Evolutionary conservation across 2,113 vertebrate species (phyloP).

Genomic region (Trogon surrucura): DNA sequence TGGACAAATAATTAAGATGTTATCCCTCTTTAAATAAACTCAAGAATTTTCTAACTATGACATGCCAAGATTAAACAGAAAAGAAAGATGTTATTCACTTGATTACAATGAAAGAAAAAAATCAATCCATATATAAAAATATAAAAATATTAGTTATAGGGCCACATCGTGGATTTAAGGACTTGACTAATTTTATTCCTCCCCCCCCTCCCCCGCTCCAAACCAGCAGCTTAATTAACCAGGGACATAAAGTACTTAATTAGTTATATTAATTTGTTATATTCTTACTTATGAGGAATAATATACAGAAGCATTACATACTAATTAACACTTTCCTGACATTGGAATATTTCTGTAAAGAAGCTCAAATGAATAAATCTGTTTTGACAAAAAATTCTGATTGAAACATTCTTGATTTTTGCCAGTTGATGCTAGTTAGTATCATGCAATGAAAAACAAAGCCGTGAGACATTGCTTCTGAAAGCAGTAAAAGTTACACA

Average conservation of each 20-base stretch:
- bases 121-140: neutral
- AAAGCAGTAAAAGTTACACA: neutral
- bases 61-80: neutral
- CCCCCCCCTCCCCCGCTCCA: neutral
- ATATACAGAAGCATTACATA: neutral
- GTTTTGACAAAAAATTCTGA: neutral
- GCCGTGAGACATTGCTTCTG: neutral
- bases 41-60: neutral
- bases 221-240: neutral
- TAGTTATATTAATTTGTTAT: neutral
- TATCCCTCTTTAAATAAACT: neutral
- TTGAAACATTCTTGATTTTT: neutral
- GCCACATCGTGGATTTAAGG: neutral
- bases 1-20: neutral
- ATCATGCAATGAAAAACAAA: fast-evolving
- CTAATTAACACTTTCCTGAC: neutral
- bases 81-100: neutral
- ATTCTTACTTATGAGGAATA: neutral
- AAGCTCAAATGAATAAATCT: neutral
- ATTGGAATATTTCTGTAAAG: neutral
- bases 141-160: neutral
- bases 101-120: neutral
- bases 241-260: fast-evolving
- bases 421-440: neutral
- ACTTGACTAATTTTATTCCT: neutral